Percentiles rank a stretch among this genome's conserved stretches.
Evolutionary conservation across 2,113 vertebrate genomes (phyloP).

Genomic region (Struthio camelus): DNA sequence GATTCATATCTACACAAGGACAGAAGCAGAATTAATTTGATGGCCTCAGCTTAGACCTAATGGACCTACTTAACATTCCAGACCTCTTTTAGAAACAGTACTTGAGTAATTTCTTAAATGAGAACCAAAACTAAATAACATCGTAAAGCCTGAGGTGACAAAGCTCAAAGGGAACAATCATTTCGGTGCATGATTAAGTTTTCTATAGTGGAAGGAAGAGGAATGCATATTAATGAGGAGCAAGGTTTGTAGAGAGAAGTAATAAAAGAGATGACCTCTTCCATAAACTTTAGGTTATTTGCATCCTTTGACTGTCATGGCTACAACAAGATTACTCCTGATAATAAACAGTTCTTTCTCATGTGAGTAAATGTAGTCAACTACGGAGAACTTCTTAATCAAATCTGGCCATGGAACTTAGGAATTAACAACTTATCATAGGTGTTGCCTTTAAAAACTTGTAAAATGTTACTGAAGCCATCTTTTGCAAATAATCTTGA

Average conservation of each 20-base stretch:
- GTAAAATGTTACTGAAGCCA: not conserved
- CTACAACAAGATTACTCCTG: not conserved
- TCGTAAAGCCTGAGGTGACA: slow-evolving; percentile 43
- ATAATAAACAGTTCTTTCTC: not conserved
- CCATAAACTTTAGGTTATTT: not conserved
- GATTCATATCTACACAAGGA: not conserved
- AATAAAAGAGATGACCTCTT: not conserved
- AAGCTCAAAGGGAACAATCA: slow-evolving; percentile 33
- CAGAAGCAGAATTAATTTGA: slow-evolving; percentile 45
- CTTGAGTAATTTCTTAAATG: slow-evolving; percentile 49
- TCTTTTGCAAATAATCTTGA: not conserved
- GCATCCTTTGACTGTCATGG: not conserved
- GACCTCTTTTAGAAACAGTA: slow-evolving; percentile 15
- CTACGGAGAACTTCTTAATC: not conserved
- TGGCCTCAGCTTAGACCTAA: slow-evolving; percentile 13
- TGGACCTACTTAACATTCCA: slow-evolving; percentile 53
- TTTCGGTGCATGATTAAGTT: slow-evolving; percentile 10
- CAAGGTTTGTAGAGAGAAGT: not conserved
- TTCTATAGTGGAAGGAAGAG: not conserved
- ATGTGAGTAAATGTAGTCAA: not conserved
- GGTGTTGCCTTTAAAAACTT: not conserved
- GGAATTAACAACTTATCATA: not conserved
- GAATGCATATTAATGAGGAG: slow-evolving; percentile 23
- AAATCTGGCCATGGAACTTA: not conserved
- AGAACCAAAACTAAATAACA: not conserved